A percentile compares a stretch with the other conserved stretches of the same genome.
Evolutionary conservation across 2,888 invertebrate species (phyloP).

Genomic region (Meiosimyza platycephala): DNA sequence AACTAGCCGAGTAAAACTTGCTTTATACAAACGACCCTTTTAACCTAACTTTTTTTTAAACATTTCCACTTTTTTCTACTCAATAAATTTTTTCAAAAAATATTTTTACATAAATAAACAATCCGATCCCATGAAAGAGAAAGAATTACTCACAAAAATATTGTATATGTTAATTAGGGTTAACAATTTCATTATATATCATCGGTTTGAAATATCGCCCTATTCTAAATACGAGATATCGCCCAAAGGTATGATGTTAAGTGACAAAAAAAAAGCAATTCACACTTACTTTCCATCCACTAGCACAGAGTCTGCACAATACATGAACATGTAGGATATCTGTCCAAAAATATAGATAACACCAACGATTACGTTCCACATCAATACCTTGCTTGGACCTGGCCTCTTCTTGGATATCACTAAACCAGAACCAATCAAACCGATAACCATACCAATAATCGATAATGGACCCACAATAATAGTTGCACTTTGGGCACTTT

Average conservation of each 20-base stretch:
- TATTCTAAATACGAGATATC: too few species aligned
- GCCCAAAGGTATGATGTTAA: background rate
- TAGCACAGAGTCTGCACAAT: constrained; percentile 67
- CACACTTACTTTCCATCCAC: constrained; percentile 51
- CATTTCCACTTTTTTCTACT: too few species aligned
- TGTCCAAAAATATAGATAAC: constrained; percentile 70
- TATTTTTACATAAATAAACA: too few species aligned
- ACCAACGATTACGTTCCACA: constrained; percentile 75
- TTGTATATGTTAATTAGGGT: too few species aligned
- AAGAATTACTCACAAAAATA: too few species aligned
- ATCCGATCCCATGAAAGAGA: too few species aligned
- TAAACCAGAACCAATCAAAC: constrained; percentile 72
- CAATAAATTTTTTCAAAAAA: too few species aligned
- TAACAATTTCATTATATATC: too few species aligned
- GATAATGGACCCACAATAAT: constrained; percentile 74
- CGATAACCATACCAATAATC: constrained; percentile 72
- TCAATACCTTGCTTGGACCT: constrained; percentile 70
- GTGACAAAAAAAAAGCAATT: background rate
- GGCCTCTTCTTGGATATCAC: constrained; percentile 74
- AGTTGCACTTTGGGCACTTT: constrained; percentile 74
- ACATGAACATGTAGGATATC: constrained; percentile 70
- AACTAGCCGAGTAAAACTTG: too few species aligned
- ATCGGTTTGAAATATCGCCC: too few species aligned
- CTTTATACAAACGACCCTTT: too few species aligned
- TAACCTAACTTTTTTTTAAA: too few species aligned